Evolutionary conservation across 2,888 invertebrate genomes (phyloP).

Genomic region (Lasioglossum lativentre): DNA sequence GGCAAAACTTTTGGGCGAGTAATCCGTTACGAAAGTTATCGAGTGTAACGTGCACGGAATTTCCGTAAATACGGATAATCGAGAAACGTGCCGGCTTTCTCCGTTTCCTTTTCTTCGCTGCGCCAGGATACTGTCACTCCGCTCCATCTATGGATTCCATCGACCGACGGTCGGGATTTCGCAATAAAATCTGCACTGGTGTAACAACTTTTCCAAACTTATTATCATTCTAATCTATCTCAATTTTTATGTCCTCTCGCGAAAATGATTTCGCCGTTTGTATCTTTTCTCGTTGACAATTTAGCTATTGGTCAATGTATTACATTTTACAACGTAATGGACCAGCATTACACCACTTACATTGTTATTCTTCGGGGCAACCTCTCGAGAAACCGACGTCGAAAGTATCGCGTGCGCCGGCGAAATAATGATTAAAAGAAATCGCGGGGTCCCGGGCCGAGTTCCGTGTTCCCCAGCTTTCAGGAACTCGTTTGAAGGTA

Average conservation of each 20-base stretch:
- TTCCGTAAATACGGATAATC: conserved; percentile 77
- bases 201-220: neutral
- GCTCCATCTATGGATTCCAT: conserved; percentile 7
- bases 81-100: conserved; percentile 68
- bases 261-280: neutral
- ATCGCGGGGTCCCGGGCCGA: neutral
- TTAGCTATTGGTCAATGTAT: neutral
- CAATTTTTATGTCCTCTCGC: no score
- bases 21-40: conserved; percentile 79
- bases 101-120: conserved; percentile 58
- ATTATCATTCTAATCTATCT: neutral
- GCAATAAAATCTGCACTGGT: neutral
- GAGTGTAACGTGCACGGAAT: conserved; percentile 78
- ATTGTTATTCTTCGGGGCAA: neutral
- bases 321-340: neutral
- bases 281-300: neutral
- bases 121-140: neutral
- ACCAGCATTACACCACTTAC: neutral
- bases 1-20: conserved; percentile 74
- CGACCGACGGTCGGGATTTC: conserved; percentile 27
- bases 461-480: neutral
- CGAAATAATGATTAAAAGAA: conserved; percentile 14
- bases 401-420: neutral
- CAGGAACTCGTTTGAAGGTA: conserved; percentile 38
- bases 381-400: neutral